Conservation (phyloP, 2,888 invertebrate genomes). For the Pterostichus niger region DNA sequence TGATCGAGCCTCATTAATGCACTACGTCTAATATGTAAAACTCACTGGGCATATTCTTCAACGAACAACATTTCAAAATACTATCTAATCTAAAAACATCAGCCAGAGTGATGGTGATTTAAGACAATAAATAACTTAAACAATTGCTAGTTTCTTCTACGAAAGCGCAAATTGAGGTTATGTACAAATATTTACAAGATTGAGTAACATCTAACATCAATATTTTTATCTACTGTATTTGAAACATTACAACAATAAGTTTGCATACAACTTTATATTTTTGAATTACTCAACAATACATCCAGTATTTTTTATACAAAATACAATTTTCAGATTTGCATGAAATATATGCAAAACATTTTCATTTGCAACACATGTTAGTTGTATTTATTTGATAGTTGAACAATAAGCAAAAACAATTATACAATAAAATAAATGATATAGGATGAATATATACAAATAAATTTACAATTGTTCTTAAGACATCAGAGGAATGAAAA, state of each 20-base stretch:
- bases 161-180: constrained; percentile 23
- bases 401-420: too few relatives aligned
- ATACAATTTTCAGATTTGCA: too few relatives aligned
- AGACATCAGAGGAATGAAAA: too few relatives aligned
- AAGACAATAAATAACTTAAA: constrained; percentile 46
- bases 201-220: constrained; percentile 20
- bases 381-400: too few relatives aligned
- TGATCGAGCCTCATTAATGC: constrained; percentile 20
- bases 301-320: not conserved
- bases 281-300: not conserved
- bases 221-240: not conserved
- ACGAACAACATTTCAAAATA: constrained; percentile 27
- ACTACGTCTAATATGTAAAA: constrained; percentile 23
- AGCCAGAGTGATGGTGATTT: not conserved
- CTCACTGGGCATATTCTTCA: constrained; percentile 11
- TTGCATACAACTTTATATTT: not conserved
- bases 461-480: too few relatives aligned
- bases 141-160: constrained; percentile 8
- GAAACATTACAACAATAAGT: not conserved
- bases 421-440: too few relatives aligned
- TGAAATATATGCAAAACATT: too few relatives aligned
- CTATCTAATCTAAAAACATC: constrained; percentile 41
- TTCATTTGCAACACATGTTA: too few relatives aligned
- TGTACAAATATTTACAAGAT: constrained; percentile 40
- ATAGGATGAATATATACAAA: too few relatives aligned